Evolutionary conservation across 1,140 invertebrate species (phyloP), one percentile per base, ranked within the genome.

Genomic region (Phymorhynchus buccinoides): DNA sequence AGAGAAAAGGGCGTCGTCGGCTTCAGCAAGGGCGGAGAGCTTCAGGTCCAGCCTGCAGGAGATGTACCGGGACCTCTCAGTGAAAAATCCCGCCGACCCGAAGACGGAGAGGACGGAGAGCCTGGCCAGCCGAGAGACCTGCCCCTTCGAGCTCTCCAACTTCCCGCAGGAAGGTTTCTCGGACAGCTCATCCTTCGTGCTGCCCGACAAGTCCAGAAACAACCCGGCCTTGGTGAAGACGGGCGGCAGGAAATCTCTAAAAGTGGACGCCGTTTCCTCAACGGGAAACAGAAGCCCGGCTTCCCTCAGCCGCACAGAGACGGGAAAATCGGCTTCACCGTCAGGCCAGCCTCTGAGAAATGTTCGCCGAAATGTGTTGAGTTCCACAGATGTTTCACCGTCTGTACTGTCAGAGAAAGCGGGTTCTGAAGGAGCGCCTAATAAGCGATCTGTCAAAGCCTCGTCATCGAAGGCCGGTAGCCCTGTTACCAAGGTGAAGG

Each of bases 401-500:
- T n/a, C n/a, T n/a, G n/a, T n/a, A n/a, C n/a, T n/a, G n/a, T n/a
- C 56, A 62, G 56, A 62, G 22, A 62, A 62, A 27, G 56, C n/a
- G 37, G 16, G 14, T 32, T 1, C 9, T 22, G 37, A 4, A 41
- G 73, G 73, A 7, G 37, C 14, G 7, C 14, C 35, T 16, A 39
- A 41, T 16, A 39, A 41, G 18, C 14, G 35, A 75, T 75, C 37
- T 18, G 73, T 12, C 35, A 75, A 75, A 41, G 35, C 37, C 9
- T 41, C 73, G 16, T 37, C 18, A 16, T 41, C 37, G 6, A 41
- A 41, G 14, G 39, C 73, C 39, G 42, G 37, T 75, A 39, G 37
- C 3, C 41, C 73, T 41, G 73, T 75, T 37, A 75, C 73, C 35
- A 75, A 75, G 73, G 73, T 37, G 18, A 75, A 75, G 27, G 73